Base-by-base conservation (phyloP, 2,888 invertebrate genomes). In the Timema podura region DNA sequence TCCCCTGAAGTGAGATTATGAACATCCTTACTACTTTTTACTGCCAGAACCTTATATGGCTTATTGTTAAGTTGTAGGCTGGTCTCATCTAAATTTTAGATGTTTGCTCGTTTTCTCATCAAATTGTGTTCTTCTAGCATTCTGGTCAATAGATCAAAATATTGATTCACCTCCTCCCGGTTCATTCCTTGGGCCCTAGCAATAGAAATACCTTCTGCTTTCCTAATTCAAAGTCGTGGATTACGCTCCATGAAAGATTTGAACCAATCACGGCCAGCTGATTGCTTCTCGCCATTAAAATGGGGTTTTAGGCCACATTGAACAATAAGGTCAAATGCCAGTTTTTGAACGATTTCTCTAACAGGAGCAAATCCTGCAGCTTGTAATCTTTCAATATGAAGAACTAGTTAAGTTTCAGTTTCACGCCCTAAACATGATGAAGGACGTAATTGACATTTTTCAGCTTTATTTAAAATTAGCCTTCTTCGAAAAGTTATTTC, bases 61-160 rank as follows among this genome's bases (percentile, higher is more conserved):
- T 73, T 65, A 70, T 75, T 75, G 47, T 74, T 75, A 30, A 75
- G 68, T 64, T 75, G 73, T 13, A 73, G 69, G 47, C 74, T 75
- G 48, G 75, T 74, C 69, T 76, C 75, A 64, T 76, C 75, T 68
- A 75, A 74, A 65, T 76, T 76, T 54, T 65, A 76, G n/a, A 76
- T 75, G 57, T 69, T 67, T 10, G 66, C 73, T 67, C 75, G 75
- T 70, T 74, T 76, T 15, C 69, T 68, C 3, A 74, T 67, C 44
- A 76, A 54, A 46, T 73, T 65, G 69, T 75, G 68, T 48, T 73
- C 68, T 16, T 48, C 48, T 44, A 66, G 66, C 30, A 15, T 49
- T 30, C 15, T n/a, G 15, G 66, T 66, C 9, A 66, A n/a, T 66
- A 49, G 48, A 66, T 66, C 30, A 13, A 49, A 66, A 30, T 49